Evolutionary conservation across 23 tunicate species (phyloP).

Genomic region (Aplidium turbinatum): DNA sequence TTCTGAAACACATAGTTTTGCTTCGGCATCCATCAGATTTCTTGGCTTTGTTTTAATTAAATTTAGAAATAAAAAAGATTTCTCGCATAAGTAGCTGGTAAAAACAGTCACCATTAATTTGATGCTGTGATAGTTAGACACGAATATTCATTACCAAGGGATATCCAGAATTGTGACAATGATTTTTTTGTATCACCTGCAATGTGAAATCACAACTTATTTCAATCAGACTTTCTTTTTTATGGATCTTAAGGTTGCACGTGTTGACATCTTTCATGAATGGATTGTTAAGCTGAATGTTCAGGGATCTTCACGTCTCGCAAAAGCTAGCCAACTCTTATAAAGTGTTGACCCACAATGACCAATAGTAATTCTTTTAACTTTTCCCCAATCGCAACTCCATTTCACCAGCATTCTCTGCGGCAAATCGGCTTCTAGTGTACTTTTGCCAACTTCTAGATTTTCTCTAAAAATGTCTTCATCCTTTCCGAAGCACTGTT

Average conservation of each 20-base stretch:
- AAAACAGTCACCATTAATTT: slow-evolving; percentile 5
- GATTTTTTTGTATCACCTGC: slow-evolving; percentile 17
- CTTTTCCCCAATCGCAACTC: no score
- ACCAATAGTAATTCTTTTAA: no score
- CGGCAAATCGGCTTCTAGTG: no score
- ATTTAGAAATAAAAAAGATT: not conserved
- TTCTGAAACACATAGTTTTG: slow-evolving; percentile 19
- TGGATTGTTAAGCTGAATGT: no score
- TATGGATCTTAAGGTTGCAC: slow-evolving; percentile 9
- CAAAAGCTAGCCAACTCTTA: no score
- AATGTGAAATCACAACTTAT: slow-evolving; percentile 7
- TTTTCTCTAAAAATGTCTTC: no score
- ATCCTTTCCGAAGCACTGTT: no score
- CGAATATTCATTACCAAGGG: slow-evolving; percentile 10
- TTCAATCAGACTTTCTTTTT: slow-evolving; percentile 23
- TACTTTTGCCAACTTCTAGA: no score
- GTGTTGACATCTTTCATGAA: slow-evolving; percentile 19
- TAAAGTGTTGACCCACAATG: no score
- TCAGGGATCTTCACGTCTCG: no score
- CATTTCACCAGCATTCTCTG: no score
- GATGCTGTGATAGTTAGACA: slow-evolving; percentile 16
- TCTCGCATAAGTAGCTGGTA: slow-evolving; percentile 1
- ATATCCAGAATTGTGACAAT: slow-evolving; percentile 17
- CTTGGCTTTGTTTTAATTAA: slow-evolving; percentile 26
- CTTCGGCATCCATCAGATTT: slow-evolving; percentile 7